Evolutionary conservation across 2,113 vertebrate genomes (phyloP).

Genomic region (Apteryx mantelli): DNA sequence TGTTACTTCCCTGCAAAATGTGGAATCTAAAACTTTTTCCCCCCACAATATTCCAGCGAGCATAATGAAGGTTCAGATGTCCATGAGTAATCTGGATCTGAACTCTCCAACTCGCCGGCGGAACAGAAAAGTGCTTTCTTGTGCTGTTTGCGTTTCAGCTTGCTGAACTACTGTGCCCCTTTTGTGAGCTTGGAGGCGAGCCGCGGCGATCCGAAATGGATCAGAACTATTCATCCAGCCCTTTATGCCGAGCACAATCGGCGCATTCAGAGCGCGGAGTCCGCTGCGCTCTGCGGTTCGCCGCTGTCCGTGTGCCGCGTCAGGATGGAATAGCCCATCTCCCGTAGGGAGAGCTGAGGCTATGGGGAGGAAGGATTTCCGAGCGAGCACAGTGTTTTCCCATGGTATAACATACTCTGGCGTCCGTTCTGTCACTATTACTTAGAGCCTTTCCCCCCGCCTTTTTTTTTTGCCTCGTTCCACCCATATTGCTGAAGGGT

Average conservation of each 20-base stretch:
- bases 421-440: not conserved
- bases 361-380: rapidly evolving
- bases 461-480: not conserved
- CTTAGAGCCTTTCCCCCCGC: not conserved
- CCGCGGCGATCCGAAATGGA: not conserved
- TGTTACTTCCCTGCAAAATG: not conserved
- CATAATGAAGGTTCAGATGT: not conserved
- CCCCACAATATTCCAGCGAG: not conserved
- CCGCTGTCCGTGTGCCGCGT: not conserved
- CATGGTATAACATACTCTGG: rapidly evolving
- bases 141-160: not conserved
- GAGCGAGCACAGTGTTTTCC: not conserved
- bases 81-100: not conserved
- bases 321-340: not conserved
- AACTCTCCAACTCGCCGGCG: rapidly evolving
- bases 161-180: not conserved
- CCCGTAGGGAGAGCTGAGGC: not conserved
- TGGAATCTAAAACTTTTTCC: not conserved
- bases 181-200: not conserved
- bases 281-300: not conserved
- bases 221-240: not conserved
- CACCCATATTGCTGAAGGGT: rapidly evolving
- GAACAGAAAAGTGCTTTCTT: not conserved
- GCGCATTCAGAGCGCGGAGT: not conserved
- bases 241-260: not conserved